phyloP scores from a whole-genome alignment of 2,797 vertebrate genomes.

The Chelon auratus region DNA sequence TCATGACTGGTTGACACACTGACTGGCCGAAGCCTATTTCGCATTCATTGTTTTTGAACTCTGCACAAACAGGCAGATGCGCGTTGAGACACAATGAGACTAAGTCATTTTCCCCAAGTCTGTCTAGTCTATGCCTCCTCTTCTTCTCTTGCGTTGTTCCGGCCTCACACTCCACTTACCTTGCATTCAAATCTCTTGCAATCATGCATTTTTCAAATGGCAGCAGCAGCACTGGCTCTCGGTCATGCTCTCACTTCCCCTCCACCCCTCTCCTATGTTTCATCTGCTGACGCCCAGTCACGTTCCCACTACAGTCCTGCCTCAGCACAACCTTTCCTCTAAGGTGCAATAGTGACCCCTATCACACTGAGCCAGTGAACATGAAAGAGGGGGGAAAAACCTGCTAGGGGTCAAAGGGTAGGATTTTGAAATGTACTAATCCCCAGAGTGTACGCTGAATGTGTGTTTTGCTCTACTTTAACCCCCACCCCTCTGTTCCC shows the following conservation, averaged over 20 bases:
- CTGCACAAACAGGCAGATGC: background rate
- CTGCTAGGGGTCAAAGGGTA: constrained; percentile 68
- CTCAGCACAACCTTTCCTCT: constrained; percentile 59
- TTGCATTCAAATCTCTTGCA: constrained; percentile 40
- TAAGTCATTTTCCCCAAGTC: background rate
- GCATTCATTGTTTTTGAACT: constrained; percentile 9
- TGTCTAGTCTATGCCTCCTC: background rate
- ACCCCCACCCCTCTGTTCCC: constrained; percentile 19
- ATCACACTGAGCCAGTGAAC: constrained; percentile 55
- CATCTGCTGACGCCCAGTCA: constrained; percentile 39
- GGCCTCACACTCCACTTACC: constrained; percentile 50
- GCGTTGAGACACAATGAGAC: background rate
- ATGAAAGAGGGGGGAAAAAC: constrained; percentile 20
- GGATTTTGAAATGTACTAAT: constrained; percentile 68
- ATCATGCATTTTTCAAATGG: constrained; percentile 40
- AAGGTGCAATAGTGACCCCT: constrained; percentile 63
- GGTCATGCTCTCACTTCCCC: constrained; percentile 22
- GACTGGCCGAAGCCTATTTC: background rate
- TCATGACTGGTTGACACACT: constrained; percentile 23
- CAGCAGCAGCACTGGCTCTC: background rate
- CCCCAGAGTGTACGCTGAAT: constrained; percentile 55
- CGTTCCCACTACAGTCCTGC: constrained; percentile 54
- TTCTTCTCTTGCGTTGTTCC: background rate
- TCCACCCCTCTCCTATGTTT: constrained; percentile 30
- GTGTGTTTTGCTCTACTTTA: constrained; percentile 65